Percentiles rank a stretch among this genome's conserved stretches.
Evolutionary conservation across 2,888 invertebrate genomes (phyloP).

Genomic region (Conomelus anceps): DNA sequence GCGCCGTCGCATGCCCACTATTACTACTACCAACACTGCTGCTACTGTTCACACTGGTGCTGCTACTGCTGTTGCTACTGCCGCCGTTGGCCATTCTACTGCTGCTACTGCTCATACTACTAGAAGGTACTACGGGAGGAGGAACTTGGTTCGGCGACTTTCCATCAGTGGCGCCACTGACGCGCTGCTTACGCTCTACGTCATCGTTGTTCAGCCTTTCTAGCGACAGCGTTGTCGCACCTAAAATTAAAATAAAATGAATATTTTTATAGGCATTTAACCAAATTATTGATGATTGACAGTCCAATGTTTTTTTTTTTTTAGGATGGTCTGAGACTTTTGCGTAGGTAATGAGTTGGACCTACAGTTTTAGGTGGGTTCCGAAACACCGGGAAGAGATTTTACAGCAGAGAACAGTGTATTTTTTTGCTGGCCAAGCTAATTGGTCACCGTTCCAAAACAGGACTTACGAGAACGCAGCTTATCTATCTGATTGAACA

Average conservation of each 20-base stretch:
- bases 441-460: too few relatives aligned
- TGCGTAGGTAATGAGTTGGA: too few relatives aligned
- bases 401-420: too few relatives aligned
- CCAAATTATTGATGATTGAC: too few relatives aligned
- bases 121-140: constrained; percentile 24
- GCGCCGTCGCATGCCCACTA: constrained; percentile 20
- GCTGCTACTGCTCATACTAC: neutral
- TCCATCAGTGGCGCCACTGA: constrained; percentile 21
- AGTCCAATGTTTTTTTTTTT: too few relatives aligned
- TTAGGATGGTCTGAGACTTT: too few relatives aligned
- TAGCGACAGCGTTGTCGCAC: constrained; percentile 59
- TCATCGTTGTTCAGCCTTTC: constrained; percentile 52
- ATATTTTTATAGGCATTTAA: neutral
- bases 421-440: too few relatives aligned
- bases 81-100: neutral
- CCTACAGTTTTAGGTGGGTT: too few relatives aligned
- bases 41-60: neutral
- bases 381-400: too few relatives aligned
- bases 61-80: neutral
- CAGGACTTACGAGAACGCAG: too few relatives aligned
- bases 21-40: neutral
- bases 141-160: constrained; percentile 18
- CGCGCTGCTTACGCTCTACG: constrained; percentile 29
- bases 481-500: too few relatives aligned
- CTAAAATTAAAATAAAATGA: constrained; percentile 36